These are phyloP conservation scores for Microcebus jonahi DNA, from an alignment of 2,113 vertebrate species.

Conservation along the genomic window DNA sequence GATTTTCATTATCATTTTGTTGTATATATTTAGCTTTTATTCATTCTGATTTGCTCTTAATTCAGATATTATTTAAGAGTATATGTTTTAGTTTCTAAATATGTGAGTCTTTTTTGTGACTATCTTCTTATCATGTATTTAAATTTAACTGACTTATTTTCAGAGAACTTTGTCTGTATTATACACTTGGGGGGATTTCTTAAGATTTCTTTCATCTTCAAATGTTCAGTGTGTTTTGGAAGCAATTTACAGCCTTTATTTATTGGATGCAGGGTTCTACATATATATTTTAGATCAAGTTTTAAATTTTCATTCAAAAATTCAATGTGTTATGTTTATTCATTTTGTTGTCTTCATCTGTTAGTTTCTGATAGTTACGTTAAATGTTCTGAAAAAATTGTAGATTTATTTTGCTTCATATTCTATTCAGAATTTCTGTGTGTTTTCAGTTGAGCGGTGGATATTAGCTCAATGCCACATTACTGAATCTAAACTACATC, in stretches of 20 bases:
- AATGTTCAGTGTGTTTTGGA: not conserved
- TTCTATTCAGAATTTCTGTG: not conserved
- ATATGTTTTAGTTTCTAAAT: slow-evolving; percentile 2
- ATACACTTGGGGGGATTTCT: not conserved
- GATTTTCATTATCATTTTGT: not conserved
- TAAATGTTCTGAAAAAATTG: not conserved
- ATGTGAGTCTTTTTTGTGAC: not conserved
- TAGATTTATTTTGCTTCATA: not conserved
- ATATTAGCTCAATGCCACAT: not conserved
- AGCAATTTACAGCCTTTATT: not conserved
- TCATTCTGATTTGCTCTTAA: not conserved
- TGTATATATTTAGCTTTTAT: not conserved
- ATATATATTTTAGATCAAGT: not conserved
- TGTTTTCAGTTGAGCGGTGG: not conserved
- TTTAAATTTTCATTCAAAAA: not conserved
- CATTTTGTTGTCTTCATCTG: not conserved
- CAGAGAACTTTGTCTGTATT: not conserved
- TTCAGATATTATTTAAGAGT: not conserved
- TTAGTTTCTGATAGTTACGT: not conserved
- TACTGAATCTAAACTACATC: slow-evolving; percentile 7
- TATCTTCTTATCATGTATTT: not conserved
- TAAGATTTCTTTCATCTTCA: not conserved
- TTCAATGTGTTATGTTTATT: not conserved
- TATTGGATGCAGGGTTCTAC: not conserved
- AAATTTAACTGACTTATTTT: not conserved